Conservation (phyloP, 2,113 vertebrate genomes). For the Rattus norvegicus region DNA sequence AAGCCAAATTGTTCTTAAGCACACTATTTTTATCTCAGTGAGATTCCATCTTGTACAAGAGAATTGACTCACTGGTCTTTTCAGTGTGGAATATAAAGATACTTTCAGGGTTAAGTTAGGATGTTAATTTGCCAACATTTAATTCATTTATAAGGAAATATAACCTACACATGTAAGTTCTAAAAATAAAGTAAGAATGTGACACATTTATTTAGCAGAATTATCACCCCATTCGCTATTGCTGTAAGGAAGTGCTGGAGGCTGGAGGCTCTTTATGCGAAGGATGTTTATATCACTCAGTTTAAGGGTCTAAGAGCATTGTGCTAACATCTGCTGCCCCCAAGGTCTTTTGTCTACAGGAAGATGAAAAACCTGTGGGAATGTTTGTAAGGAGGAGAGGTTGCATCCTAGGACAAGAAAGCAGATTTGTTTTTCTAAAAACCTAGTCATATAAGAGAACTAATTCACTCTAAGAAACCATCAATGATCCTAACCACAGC, state of each 20-base stretch:
- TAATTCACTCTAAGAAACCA: neutral
- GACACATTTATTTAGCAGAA: neutral
- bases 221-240: neutral
- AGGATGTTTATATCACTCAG: neutral
- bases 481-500: neutral
- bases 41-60: conserved; percentile 56
- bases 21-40: conserved; percentile 74
- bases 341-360: neutral
- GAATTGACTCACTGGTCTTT: conserved; percentile 48
- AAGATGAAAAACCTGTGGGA: neutral
- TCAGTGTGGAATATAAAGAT: conserved; percentile 41
- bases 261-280: neutral
- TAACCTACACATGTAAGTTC: neutral
- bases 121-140: conserved; percentile 36
- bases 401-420: neutral
- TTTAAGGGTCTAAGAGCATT: neutral
- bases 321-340: neutral
- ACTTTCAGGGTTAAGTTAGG: conserved; percentile 48
- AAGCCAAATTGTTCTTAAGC: conserved; percentile 64
- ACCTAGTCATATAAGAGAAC: neutral
- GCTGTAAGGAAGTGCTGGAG: neutral
- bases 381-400: neutral
- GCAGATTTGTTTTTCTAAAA: neutral
- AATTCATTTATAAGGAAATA: conserved; percentile 33
- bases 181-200: conserved; percentile 57